Conservation (phyloP, 2,797 vertebrate genomes). For the Hydrophis major region DNA sequence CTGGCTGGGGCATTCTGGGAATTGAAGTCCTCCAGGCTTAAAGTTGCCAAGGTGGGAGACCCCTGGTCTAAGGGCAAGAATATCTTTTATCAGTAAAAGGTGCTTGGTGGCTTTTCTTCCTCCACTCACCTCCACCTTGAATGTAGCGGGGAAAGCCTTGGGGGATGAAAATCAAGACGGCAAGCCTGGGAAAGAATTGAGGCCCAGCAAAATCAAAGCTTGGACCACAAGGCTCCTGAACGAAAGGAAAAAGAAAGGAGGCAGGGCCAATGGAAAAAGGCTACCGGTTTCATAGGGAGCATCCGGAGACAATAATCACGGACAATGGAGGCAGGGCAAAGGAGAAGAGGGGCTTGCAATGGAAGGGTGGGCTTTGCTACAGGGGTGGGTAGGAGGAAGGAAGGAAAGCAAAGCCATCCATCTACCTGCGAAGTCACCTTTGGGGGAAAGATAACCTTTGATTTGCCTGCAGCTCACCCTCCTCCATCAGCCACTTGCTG, state of each 20-base stretch:
- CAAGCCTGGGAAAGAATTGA: background rate
- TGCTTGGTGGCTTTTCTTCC: conserved; percentile 44
- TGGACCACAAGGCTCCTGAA: background rate
- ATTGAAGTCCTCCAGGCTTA: too few relatives aligned
- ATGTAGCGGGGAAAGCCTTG: background rate
- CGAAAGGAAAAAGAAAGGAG: too few relatives aligned
- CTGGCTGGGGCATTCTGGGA: too few relatives aligned
- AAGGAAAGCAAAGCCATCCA: background rate
- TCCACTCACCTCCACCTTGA: conserved; percentile 63
- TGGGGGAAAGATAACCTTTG: background rate
- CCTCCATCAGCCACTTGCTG: background rate
- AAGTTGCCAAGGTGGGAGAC: too few relatives aligned
- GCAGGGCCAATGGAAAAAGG: background rate
- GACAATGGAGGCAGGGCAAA: background rate
- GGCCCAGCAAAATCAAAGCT: background rate
- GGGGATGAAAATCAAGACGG: background rate
- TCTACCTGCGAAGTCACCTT: background rate
- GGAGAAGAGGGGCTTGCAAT: background rate
- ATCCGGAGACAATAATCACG: background rate
- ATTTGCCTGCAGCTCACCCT: background rate
- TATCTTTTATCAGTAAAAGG: conserved; percentile 73
- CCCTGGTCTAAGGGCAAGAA: conserved; percentile 33
- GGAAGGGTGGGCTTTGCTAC: background rate
- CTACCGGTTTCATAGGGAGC: background rate
- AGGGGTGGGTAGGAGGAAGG: background rate